Evolutionary conservation across 2,113 vertebrate species (phyloP), one percentile per base, ranked within the genome.

Genomic region (Tragelaphus imberbis): DNA sequence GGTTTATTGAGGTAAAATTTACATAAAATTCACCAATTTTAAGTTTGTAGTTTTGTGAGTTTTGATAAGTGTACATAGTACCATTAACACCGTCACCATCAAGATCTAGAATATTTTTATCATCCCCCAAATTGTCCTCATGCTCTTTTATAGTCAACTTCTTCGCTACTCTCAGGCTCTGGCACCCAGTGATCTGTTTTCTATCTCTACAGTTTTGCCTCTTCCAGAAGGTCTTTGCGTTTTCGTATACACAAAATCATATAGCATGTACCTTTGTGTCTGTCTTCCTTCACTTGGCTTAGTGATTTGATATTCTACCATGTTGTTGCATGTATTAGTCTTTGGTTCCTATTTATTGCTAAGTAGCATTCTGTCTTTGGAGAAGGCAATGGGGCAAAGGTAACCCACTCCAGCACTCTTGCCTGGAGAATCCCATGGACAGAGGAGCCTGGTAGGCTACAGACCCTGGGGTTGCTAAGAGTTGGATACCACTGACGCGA

Each of bases 151-250:
- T 28, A 8, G 30, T 63, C 12, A 56, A 2, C 49, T 6, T 21
- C 11, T 8, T 2, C 15, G 21, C 19, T 0, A 15, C 7, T 0
- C 7, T 21, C 9, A n/a, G 44, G 47, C 6, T 36, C 82, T 88
- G 65, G 19, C 3, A 63, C 21, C 13, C 14, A 33, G 59, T 19
- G 58, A 5, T 53, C 6, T 80, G 58, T 63, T 55, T 63, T 59
- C 28, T 61, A 0, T 71, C 47, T 27, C 51, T 21, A 2, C 12
- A 16, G 16, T 9, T 12, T 44, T 16, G 27, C 25, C 16, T 88
- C 93, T 97, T 55, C 77, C 56, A 86, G 53, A 88, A 8, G 19
- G 19, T 19, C n/a, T 71, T 36, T 71, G 65, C 2, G 0, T 36
- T 71, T 71, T 71, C 27, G 7, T 44, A 27, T 17, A 28, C n/a